Conservation (phyloP, 2,113 vertebrate genomes). For the Hemiscyllium ocellatum region DNA sequence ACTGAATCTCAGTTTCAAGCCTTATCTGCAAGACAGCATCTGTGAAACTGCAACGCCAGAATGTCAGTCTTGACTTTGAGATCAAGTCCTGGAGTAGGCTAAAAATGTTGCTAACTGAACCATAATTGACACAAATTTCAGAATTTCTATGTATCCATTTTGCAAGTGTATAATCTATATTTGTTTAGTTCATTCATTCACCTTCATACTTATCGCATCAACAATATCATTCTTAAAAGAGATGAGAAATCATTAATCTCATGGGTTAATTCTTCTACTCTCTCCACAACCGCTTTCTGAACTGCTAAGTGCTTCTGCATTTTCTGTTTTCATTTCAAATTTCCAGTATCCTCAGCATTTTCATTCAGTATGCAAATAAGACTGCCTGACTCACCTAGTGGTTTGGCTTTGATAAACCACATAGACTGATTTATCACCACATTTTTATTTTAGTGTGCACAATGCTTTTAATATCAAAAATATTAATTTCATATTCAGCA, state of each 20-base stretch:
- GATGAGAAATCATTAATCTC: neutral
- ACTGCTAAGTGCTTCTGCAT: neutral
- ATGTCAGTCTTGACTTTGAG: neutral
- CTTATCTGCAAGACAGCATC: neutral
- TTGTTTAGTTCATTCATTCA: neutral
- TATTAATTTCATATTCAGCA: neutral
- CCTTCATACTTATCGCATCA: neutral
- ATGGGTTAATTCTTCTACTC: neutral
- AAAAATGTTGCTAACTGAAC: neutral
- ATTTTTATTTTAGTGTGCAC: neutral
- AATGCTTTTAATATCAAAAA: neutral
- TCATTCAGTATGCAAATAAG: neutral
- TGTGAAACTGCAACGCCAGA: neutral
- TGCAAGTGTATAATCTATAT: neutral
- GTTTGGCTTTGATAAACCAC: neutral
- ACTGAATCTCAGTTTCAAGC: neutral
- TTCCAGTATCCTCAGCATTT: neutral
- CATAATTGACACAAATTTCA: neutral
- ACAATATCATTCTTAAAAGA: neutral
- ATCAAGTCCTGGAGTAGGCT: neutral
- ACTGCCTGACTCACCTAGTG: neutral
- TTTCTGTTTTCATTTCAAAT: neutral
- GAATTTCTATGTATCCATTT: neutral
- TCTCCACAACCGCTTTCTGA: neutral
- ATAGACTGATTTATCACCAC: neutral